These are phyloP conservation scores for Meloidogyne hapla DNA, from an alignment of 1,140 invertebrate species.

Conservation along the genomic window DNA sequence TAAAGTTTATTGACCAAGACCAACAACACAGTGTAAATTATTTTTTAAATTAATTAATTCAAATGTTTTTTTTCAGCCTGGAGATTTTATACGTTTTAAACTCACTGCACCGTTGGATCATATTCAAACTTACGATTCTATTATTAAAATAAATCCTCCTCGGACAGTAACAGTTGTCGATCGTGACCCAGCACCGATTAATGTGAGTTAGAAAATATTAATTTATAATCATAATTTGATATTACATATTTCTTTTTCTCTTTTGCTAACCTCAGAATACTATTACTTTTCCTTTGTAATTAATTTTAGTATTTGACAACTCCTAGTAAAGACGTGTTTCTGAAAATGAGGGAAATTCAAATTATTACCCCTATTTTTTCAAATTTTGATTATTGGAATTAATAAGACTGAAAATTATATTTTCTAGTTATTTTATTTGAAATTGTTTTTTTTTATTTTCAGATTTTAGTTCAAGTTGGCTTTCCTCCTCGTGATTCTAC, in stretches of 20 bases:
- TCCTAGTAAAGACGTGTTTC: too few relatives aligned
- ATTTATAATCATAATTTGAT: not conserved
- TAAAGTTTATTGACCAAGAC: not conserved
- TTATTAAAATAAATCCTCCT: not conserved
- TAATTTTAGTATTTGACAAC: too few relatives aligned
- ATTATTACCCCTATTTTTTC: too few relatives aligned
- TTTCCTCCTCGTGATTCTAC: not conserved
- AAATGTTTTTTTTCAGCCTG: not conserved
- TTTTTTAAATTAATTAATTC: not conserved
- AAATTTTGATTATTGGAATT: too few relatives aligned
- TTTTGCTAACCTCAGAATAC: too few relatives aligned
- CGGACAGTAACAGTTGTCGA: not conserved
- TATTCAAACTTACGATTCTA: not conserved
- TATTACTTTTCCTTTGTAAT: too few relatives aligned
- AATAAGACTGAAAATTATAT: too few relatives aligned
- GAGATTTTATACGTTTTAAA: not conserved
- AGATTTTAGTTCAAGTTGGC: not conserved
- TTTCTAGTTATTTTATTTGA: too few relatives aligned
- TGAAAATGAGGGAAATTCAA: too few relatives aligned
- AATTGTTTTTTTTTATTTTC: not conserved
- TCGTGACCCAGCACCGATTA: not conserved
- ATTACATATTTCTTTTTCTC: too few relatives aligned
- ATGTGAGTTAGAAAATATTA: not conserved
- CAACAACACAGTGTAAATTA: not conserved
- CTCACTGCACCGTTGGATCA: not conserved